A percentile compares a stretch with the other conserved stretches of the same genome.
Conservation (phyloP, 2,113 vertebrate genomes). For the Spilogale gracilis region DNA sequence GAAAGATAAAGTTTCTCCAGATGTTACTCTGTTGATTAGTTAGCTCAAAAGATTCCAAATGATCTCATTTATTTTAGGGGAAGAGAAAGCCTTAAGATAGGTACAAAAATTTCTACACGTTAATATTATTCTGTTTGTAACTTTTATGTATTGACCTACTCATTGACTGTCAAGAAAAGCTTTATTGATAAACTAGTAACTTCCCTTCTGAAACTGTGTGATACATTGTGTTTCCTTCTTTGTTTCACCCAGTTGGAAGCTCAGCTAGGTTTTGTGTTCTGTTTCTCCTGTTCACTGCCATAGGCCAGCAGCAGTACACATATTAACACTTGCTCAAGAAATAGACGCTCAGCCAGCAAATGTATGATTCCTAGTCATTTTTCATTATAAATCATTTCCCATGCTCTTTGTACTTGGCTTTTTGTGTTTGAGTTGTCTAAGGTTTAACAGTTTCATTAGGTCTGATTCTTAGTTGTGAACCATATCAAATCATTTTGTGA, state of each 20-base stretch:
- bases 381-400: neutral
- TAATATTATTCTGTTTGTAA: neutral
- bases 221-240: neutral
- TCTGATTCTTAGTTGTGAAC: conserved; percentile 47
- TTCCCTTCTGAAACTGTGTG: neutral
- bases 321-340: neutral
- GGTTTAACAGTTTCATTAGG: neutral
- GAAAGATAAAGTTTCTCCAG: neutral
- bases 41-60: neutral
- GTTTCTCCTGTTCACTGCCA: neutral
- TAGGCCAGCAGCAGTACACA: neutral
- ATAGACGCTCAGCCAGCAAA: neutral
- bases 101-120: neutral
- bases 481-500: neutral
- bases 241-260: neutral
- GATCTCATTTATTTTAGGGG: neutral
- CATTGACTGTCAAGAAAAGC: neutral
- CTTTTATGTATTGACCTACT: neutral
- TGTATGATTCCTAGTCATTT: neutral
- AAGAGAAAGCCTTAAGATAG: conserved; percentile 5
- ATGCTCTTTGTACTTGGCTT: conserved; percentile 1
- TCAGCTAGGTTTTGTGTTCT: neutral
- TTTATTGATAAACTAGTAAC: neutral
- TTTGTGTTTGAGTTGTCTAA: conserved; percentile 32
- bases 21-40: neutral